Conservation (phyloP, 1,140 invertebrate genomes). For the Heterodera schachtii region DNA sequence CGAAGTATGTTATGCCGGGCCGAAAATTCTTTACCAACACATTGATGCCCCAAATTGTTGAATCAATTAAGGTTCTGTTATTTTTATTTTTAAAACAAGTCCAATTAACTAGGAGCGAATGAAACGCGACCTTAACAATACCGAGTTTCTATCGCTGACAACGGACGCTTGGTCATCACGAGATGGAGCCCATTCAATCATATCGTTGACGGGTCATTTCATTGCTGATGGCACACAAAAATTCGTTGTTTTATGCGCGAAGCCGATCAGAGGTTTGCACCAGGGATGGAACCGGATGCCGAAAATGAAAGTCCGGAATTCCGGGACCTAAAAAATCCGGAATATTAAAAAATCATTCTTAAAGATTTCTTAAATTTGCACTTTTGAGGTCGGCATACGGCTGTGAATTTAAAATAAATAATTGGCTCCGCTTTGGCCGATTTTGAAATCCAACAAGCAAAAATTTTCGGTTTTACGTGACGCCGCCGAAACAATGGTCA, state of each 20-base stretch:
- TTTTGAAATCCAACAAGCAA: conserved; percentile 2
- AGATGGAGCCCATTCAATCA: conserved; percentile 4
- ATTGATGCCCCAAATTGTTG: too few species aligned
- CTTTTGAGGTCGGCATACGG: neutral
- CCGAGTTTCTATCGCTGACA: neutral
- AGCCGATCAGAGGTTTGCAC: conserved; percentile 1
- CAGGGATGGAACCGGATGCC: too few species aligned
- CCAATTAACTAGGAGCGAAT: conserved; percentile 1
- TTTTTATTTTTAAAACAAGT: too few species aligned
- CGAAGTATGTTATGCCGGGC: too few species aligned
- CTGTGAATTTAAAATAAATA: conserved; percentile 1
- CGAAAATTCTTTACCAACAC: too few species aligned
- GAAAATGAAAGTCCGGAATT: too few species aligned
- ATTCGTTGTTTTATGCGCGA: conserved; percentile 16
- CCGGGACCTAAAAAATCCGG: too few species aligned
- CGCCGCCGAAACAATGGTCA: conserved; percentile 17
- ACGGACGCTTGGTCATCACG: neutral
- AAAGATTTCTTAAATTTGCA: neutral
- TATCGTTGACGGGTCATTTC: neutral
- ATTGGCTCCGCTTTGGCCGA: conserved; percentile 5
- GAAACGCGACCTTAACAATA: neutral
- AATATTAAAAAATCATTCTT: too few species aligned
- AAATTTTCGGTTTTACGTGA: conserved; percentile 22
- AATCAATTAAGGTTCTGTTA: too few species aligned
- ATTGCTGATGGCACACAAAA: neutral